Base-by-base conservation (phyloP, 2,113 vertebrate species). In the Sterrhoptilus dennistouni region DNA sequence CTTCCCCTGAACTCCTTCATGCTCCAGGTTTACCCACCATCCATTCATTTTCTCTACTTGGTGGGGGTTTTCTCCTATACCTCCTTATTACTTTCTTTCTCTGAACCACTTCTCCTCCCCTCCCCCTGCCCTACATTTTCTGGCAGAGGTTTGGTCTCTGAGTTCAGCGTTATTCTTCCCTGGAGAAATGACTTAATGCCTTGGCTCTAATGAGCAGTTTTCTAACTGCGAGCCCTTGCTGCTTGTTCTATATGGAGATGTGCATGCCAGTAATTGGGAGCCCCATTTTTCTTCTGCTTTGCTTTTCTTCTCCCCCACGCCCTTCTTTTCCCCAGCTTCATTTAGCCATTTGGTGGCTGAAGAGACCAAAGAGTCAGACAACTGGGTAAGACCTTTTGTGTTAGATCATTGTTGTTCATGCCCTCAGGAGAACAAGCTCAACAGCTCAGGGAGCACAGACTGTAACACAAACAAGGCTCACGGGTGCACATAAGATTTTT, bases 171-270 rank as follows among this genome's bases (percentile, higher is more conserved):
- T 95, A 98, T 94, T 79, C 52, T 74, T 91, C 97, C 96, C 95
- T 82, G 56, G 96, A 97, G 97, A 97, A 96, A 98, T 98, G 96
- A 98, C 96, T 97, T 97, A 98, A 96, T 96, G 76, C 89, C 89
- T 97, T 98, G 97, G 96, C 96, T 97, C 76, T 94, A 95, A 92
- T 60, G 84, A 97, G 89, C 35, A 90, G 74, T 94, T 97, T 93
- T 91, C 94, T 84, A 95, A 91, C 82, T 77, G 84, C 53, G 83
- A 91, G 71, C 87, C 95, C 91, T 96, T 93, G 92, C 93, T 94
- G 74, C 85, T 96, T 70, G 93, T 94, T 94, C 96, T 96, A 61
- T 77, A 80, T 95, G 80, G 96, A 93, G 85, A 97, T 94, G 66
- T 82, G 75, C 66, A 70, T 78, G 91, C 96, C 92, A 97, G 75